Conservation (phyloP, 2,113 vertebrate genomes). For the Lasiurus borealis region DNA sequence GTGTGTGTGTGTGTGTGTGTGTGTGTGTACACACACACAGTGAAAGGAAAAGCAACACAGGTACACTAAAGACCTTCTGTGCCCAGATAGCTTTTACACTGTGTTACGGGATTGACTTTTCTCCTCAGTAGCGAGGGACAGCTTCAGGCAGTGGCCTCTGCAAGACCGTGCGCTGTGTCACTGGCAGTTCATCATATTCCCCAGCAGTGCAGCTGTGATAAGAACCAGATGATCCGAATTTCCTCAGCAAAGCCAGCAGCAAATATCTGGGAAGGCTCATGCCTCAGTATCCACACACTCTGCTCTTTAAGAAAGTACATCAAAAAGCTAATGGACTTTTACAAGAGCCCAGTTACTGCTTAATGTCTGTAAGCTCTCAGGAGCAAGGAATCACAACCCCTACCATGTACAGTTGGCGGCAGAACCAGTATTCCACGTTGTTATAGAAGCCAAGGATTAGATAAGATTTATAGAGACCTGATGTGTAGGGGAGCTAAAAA, state of each 20-base stretch:
- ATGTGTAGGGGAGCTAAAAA: constrained; percentile 41
- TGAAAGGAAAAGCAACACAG: background rate
- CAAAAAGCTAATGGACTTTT: constrained; percentile 78
- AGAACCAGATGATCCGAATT: constrained; percentile 85
- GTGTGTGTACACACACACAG: background rate
- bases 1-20: background rate
- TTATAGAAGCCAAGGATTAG: constrained; percentile 72
- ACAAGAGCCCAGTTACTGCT: constrained; percentile 65
- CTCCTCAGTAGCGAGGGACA: constrained; percentile 83
- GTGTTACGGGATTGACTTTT: constrained; percentile 46
- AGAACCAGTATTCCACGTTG: constrained; percentile 37
- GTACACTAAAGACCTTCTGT: background rate
- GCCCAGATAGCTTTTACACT: background rate
- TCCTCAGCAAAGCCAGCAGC: constrained; percentile 79
- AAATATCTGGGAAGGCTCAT: constrained; percentile 72
- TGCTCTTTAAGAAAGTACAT: constrained; percentile 62
- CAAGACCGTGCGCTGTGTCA: constrained; percentile 78
- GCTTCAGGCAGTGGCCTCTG: constrained; percentile 74
- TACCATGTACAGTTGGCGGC: constrained; percentile 25
- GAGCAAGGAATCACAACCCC: constrained; percentile 47
- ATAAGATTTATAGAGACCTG: constrained; percentile 70
- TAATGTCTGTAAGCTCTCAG: constrained; percentile 57
- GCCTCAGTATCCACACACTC: constrained; percentile 58
- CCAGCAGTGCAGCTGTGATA: constrained; percentile 80
- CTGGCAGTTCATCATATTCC: constrained; percentile 81